phyloP scores from a whole-genome alignment of 2,113 vertebrate species.

The Cynopterus brachyotis region DNA sequence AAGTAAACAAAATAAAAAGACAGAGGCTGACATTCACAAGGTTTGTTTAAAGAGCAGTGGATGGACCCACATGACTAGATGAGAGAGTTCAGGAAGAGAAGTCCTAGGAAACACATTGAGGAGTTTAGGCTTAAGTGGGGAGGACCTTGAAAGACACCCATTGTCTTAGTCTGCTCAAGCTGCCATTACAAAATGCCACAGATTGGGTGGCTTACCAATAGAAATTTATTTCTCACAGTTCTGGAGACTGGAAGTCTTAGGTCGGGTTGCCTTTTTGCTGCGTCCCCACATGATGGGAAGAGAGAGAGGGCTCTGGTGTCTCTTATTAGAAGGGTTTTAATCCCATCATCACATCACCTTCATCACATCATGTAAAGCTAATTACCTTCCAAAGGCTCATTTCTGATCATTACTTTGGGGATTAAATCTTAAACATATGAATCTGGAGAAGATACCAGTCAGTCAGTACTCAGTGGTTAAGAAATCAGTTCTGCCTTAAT shows the following conservation, averaged over 20 bases:
- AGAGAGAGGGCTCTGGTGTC: not conserved
- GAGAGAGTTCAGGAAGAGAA: not conserved
- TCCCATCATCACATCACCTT: not conserved
- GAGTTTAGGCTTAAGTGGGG: not conserved
- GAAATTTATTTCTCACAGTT: not conserved
- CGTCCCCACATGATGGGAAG: not conserved
- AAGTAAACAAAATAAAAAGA: not conserved
- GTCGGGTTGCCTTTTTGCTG: not conserved
- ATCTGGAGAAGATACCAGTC: not conserved
- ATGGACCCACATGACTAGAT: not conserved
- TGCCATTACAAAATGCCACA: not conserved
- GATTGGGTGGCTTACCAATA: not conserved
- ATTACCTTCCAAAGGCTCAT: not conserved
- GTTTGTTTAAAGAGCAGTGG: not conserved
- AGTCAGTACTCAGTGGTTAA: not conserved
- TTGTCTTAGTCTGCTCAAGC: not conserved
- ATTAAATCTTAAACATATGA: not conserved
- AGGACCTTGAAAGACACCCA: not conserved
- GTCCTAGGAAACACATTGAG: not conserved
- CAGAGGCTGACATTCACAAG: not conserved
- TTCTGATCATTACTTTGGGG: not conserved
- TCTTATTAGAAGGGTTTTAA: not conserved
- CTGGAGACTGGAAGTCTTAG: not conserved
- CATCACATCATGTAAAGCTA: not conserved
- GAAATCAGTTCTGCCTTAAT: not conserved